These are phyloP conservation scores for Notamacropus eugenii DNA, from an alignment of 2,797 vertebrate species.

Conservation along the genomic window DNA sequence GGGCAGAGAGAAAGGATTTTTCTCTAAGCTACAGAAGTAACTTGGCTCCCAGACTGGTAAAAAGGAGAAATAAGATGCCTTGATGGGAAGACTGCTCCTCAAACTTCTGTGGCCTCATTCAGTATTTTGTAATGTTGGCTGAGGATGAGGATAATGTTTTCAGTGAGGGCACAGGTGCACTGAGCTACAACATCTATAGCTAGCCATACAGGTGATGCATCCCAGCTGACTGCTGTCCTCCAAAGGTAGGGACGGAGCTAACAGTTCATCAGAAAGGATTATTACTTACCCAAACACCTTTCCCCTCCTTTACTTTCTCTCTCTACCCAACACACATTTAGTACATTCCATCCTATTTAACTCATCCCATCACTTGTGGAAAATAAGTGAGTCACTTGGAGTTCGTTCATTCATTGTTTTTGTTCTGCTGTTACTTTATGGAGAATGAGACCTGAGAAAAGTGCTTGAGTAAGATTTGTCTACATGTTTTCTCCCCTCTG, in stretches of 20 bases:
- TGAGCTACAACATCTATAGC: neutral
- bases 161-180: neutral
- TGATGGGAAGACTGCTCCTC: neutral
- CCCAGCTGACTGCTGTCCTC: neutral
- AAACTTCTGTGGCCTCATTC: neutral
- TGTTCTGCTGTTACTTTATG: conserved; percentile 25
- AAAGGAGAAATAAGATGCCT: neutral
- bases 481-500: conserved; percentile 5
- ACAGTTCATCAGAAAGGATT: neutral
- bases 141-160: neutral
- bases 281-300: neutral
- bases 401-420: neutral
- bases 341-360: neutral
- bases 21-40: conserved; percentile 9
- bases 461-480: neutral
- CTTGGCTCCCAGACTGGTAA: neutral
- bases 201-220: neutral
- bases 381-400: conserved; percentile 1
- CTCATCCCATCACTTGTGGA: neutral
- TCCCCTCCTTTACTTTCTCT: neutral
- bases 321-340: neutral
- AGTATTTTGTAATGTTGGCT: neutral
- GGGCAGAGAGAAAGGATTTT: conserved; percentile 41
- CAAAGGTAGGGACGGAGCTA: neutral
- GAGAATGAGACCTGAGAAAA: conserved; percentile 27